Conservation (phyloP, 2,888 invertebrate species). For the Harpalus rufipes region DNA sequence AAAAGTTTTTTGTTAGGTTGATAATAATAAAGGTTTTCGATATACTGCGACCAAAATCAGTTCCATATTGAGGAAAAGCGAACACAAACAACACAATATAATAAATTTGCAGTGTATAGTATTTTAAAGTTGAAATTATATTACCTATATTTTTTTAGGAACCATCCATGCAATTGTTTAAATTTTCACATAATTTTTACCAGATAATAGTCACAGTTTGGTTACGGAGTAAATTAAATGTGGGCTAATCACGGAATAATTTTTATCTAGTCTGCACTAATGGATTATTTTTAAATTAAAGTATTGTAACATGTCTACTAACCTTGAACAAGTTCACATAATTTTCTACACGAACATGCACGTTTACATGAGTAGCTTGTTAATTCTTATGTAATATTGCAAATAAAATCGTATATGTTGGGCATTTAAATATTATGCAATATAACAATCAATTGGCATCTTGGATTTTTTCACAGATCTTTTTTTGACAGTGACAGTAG, state of each 20-base stretch:
- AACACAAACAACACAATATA: too few relatives aligned
- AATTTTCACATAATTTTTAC: conserved; percentile 33
- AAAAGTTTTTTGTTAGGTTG: too few relatives aligned
- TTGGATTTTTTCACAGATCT: too few relatives aligned
- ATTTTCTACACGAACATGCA: conserved; percentile 27
- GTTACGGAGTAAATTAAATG: conserved; percentile 30
- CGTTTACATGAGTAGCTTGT: neutral
- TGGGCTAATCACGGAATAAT: conserved; percentile 25
- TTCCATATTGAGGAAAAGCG: too few relatives aligned
- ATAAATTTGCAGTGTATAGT: too few relatives aligned
- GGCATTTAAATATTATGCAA: neutral
- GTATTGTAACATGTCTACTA: conserved; percentile 9
- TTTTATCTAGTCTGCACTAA: conserved; percentile 30
- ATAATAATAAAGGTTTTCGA: too few relatives aligned
- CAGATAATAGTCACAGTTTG: conserved; percentile 15
- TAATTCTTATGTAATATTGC: neutral
- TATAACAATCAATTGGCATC: neutral
- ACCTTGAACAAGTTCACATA: conserved; percentile 52
- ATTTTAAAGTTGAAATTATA: too few relatives aligned
- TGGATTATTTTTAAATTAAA: conserved; percentile 44
- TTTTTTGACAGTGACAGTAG: conserved; percentile 19
- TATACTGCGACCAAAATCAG: too few relatives aligned
- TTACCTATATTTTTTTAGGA: too few relatives aligned
- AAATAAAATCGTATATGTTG: neutral
- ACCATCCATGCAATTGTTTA: neutral